Percentiles rank a stretch among this genome's conserved stretches.
Conservation (phyloP, 23 tunicate species). For the Aplidium turbinatum region DNA sequence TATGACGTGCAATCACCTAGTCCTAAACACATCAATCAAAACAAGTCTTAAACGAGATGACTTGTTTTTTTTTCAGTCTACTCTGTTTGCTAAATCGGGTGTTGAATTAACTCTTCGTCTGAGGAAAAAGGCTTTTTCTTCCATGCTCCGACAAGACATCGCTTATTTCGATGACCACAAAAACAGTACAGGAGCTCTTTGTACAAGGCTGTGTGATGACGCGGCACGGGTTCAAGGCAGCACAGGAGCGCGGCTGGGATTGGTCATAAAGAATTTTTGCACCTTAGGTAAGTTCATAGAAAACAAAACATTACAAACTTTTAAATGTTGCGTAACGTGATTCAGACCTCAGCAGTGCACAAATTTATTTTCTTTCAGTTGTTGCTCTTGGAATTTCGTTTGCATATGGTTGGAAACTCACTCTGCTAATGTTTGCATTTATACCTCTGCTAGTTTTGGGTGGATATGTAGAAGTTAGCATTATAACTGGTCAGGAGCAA, state of each 20-base stretch:
- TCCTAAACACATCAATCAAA: too few species aligned
- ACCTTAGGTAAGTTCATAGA: conserved; percentile 48
- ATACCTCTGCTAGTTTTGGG: conserved; percentile 82
- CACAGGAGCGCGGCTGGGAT: conserved; percentile 79
- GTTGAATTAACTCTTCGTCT: conserved; percentile 78
- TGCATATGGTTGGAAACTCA: conserved; percentile 83
- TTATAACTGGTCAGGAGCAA: conserved; percentile 72
- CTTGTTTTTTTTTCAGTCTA: conserved; percentile 38
- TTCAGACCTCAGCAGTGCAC: too few species aligned
- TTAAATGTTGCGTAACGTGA: too few species aligned
- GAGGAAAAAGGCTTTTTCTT: conserved; percentile 58
- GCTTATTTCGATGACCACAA: conserved; percentile 82
- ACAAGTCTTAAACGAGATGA: background rate
- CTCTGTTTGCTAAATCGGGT: conserved; percentile 83
- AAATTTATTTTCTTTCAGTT: conserved; percentile 48
- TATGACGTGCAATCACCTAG: too few species aligned
- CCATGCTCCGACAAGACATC: conserved; percentile 77
- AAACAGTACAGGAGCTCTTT: conserved; percentile 88
- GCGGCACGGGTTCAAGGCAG: conserved; percentile 90
- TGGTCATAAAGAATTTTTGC: conserved; percentile 68
- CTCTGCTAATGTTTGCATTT: conserved; percentile 76
- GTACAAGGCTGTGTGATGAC: conserved; percentile 80
- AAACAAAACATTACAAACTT: too few species aligned
- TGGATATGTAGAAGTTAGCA: conserved; percentile 76
- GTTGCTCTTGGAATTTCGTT: conserved; percentile 98